Conservation (phyloP, 2,888 invertebrate genomes). For the Tenthredo livida region DNA sequence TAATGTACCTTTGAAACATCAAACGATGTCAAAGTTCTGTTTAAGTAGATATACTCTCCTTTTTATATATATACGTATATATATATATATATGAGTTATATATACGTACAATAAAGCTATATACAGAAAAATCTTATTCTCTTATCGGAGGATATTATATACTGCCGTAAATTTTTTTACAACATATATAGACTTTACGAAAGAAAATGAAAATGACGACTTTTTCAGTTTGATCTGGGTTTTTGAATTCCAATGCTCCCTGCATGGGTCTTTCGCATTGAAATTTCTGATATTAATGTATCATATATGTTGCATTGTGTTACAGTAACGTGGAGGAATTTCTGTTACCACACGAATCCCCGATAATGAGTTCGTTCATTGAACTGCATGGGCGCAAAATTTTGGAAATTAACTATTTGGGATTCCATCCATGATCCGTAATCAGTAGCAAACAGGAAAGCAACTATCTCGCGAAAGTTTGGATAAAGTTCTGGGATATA, state of each 20-base stretch:
- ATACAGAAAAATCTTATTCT: neutral
- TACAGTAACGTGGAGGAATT: neutral
- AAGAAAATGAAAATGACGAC: too few relatives aligned
- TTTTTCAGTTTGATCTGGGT: too few relatives aligned
- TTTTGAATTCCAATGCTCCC: too few relatives aligned
- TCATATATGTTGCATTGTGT: too few relatives aligned
- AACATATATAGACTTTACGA: too few relatives aligned
- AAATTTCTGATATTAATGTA: too few relatives aligned
- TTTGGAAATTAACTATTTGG: constrained; percentile 42
- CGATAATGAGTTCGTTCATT: neutral
- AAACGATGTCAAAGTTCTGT: constrained; percentile 6
- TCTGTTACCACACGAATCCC: neutral
- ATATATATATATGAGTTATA: too few relatives aligned
- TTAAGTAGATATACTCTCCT: neutral
- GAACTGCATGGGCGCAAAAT: constrained; percentile 20
- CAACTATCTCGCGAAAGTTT: constrained; percentile 36
- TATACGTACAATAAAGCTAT: neutral
- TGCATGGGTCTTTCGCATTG: too few relatives aligned
- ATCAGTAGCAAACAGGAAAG: constrained; percentile 40
- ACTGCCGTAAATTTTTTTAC: neutral
- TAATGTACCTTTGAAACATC: constrained; percentile 12
- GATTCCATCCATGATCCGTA: constrained; percentile 46
- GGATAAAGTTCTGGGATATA: neutral
- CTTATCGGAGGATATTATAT: too few relatives aligned
- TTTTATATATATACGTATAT: too few relatives aligned